phyloP scores from a whole-genome alignment of 2,888 invertebrate species.

The Hypomecis atomaria region DNA sequence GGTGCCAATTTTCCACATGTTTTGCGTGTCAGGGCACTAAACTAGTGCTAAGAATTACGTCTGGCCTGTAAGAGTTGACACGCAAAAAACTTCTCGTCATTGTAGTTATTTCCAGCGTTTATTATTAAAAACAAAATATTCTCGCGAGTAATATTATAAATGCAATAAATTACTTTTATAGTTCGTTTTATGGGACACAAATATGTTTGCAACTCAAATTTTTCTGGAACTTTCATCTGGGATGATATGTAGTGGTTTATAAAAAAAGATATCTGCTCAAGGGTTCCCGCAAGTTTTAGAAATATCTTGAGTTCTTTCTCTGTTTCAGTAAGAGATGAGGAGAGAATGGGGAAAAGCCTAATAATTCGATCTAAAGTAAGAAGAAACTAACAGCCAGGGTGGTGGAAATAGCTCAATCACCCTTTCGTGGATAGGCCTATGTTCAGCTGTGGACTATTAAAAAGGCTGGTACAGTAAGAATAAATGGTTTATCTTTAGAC shows the following conservation, averaged over 20 bases:
- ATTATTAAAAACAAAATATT: slow-evolving; percentile 21
- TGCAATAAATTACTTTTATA: slow-evolving; percentile 31
- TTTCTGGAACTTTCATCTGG: slow-evolving; percentile 28
- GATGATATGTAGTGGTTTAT: slow-evolving; percentile 8
- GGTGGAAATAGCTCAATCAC: no score
- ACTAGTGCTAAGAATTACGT: background rate
- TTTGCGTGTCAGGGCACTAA: slow-evolving; percentile 5
- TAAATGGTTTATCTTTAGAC: no score
- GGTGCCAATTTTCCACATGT: slow-evolving; percentile 5
- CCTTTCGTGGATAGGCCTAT: no score
- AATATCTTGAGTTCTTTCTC: no score
- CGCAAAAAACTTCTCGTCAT: slow-evolving; percentile 2
- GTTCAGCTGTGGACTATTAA: no score
- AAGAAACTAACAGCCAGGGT: no score
- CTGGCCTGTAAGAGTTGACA: background rate
- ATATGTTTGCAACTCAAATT: slow-evolving; percentile 20
- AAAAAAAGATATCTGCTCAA: no score
- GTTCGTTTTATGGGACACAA: slow-evolving; percentile 21
- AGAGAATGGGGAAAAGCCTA: no score
- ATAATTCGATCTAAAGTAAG: no score
- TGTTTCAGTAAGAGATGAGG: no score
- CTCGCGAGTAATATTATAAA: slow-evolving; percentile 27
- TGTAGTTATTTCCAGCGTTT: slow-evolving; percentile 21
- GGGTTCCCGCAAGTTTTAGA: no score
- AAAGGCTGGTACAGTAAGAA: no score